These are phyloP conservation scores for Lagria hirta DNA, from an alignment of 2,888 invertebrate genomes.

Conservation along the genomic window DNA sequence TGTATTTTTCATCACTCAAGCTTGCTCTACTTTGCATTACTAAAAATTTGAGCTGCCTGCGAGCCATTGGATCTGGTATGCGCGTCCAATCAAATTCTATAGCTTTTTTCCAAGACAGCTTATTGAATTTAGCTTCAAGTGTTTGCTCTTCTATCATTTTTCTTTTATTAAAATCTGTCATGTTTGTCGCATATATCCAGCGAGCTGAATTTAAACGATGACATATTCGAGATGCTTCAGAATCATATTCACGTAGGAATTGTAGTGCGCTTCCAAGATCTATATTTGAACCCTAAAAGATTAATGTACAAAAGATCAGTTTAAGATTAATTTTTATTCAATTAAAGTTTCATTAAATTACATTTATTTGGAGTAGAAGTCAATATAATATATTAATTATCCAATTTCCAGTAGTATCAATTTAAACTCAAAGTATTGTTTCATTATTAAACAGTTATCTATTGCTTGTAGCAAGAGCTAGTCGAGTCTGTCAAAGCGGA, in stretches of 20 bases:
- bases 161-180: conserved; percentile 70
- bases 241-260: conserved; percentile 72
- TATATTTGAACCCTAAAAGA: conserved; percentile 63
- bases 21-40: conserved; percentile 73
- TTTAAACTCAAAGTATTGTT: not conserved
- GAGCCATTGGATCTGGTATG: conserved; percentile 66
- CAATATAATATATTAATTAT: not conserved
- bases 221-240: conserved; percentile 72
- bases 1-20: conserved; percentile 70
- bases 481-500: no score
- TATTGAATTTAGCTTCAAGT: conserved; percentile 71
- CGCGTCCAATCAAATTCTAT: conserved; percentile 68
- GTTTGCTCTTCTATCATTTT: conserved; percentile 73
- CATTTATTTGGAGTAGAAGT: not conserved
- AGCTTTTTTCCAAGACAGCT: conserved; percentile 73
- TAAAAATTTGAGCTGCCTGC: conserved; percentile 70
- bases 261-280: conserved; percentile 69
- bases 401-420: not conserved
- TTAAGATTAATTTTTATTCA: not conserved
- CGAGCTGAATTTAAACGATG: conserved; percentile 70
- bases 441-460: not conserved
- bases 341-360: conserved; percentile 1
- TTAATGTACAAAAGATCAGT: no score
- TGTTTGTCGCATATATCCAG: conserved; percentile 77
- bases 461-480: no score